Percentiles rank a stretch among this genome's conserved stretches.
Evolutionary conservation across 2,888 invertebrate genomes (phyloP).

Genomic region (Meteorus cinctellus): DNA sequence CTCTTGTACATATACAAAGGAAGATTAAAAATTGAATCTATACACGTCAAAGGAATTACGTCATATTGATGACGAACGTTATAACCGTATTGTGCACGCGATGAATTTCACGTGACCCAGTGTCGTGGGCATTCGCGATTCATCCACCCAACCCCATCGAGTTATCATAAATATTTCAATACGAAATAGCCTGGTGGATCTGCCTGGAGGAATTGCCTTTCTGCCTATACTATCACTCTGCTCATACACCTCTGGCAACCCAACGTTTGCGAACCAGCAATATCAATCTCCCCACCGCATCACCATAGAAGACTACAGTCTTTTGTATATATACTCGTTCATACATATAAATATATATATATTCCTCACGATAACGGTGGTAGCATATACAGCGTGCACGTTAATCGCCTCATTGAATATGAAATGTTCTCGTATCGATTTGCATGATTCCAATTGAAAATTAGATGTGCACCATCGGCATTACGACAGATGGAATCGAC

Average conservation of each 20-base stretch:
- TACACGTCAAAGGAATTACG: conserved; percentile 21
- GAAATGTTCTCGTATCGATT: conserved; percentile 65
- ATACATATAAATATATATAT: neutral
- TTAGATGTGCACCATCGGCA: conserved; percentile 46
- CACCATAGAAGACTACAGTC: conserved; percentile 37
- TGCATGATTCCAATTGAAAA: conserved; percentile 65
- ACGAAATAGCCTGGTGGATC: conserved; percentile 60
- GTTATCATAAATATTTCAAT: conserved; percentile 70
- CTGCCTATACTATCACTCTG: conserved; percentile 3
- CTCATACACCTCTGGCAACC: conserved; percentile 8
- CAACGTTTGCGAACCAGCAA: conserved; percentile 33
- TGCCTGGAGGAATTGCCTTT: conserved; percentile 22
- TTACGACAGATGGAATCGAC: conserved; percentile 39
- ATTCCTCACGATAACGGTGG: neutral
- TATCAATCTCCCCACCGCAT: conserved; percentile 1
- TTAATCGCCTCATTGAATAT: conserved; percentile 72
- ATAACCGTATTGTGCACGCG: conserved; percentile 54
- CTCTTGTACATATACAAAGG: neutral
- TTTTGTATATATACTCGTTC: conserved; percentile 39
- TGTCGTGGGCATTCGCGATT: conserved; percentile 50
- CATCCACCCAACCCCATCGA: conserved; percentile 55
- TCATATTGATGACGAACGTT: neutral
- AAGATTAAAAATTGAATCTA: conserved; percentile 9
- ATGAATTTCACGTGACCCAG: conserved; percentile 62
- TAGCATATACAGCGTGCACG: conserved; percentile 58